Evolutionary conservation across 2,888 invertebrate genomes (phyloP).

Genomic region (Mythimna impura): DNA sequence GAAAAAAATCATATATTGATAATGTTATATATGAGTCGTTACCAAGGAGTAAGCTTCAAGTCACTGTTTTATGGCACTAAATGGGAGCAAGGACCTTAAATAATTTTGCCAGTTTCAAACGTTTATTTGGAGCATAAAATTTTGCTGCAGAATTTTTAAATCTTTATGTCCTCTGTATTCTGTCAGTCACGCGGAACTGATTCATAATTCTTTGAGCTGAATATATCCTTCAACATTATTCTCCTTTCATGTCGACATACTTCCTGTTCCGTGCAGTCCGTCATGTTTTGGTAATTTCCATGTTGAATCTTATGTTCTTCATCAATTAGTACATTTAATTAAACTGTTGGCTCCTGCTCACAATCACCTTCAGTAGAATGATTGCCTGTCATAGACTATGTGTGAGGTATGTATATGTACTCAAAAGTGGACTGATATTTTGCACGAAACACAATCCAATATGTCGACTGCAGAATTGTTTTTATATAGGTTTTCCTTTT

Average conservation of each 20-base stretch:
- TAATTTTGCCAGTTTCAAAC: slow-evolving; percentile 20
- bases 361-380: not conserved
- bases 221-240: slow-evolving; percentile 33
- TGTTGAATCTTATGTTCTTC: slow-evolving; percentile 15
- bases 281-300: slow-evolving; percentile 12
- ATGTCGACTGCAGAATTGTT: not conserved
- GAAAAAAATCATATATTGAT: too few species aligned
- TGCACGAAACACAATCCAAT: not conserved
- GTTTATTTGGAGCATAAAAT: slow-evolving; percentile 18
- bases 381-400: not conserved
- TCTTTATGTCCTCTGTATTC: not conserved
- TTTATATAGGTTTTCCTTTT: not conserved
- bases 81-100: not conserved
- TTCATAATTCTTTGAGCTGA: slow-evolving; percentile 24
- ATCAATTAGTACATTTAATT: slow-evolving; percentile 30
- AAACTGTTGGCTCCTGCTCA: slow-evolving; percentile 12
- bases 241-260: slow-evolving; percentile 24
- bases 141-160: not conserved
- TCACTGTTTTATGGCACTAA: too few species aligned
- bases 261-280: slow-evolving; percentile 16
- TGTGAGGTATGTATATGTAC: too few species aligned
- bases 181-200: not conserved
- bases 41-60: too few species aligned
- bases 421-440: not conserved
- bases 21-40: too few species aligned